Conservation (phyloP, 2,888 invertebrate genomes). For the Ceraclea dissimilis region DNA sequence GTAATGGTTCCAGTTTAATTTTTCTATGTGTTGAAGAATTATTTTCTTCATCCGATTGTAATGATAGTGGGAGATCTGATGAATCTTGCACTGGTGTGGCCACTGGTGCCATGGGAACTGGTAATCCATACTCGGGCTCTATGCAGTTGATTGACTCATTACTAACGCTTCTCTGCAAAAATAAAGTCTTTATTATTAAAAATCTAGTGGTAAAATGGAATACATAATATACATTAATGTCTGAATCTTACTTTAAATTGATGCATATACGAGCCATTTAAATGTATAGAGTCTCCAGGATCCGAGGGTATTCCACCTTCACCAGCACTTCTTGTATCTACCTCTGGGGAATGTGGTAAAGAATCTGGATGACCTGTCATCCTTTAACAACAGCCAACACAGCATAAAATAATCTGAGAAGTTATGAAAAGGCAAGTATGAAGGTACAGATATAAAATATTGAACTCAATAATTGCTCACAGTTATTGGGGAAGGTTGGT, state of each 20-base stretch:
- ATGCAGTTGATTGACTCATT: constrained; percentile 18
- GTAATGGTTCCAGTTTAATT: constrained; percentile 64
- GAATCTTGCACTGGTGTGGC: constrained; percentile 41
- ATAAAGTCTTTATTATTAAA: too few species aligned
- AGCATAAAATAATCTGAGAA: neutral
- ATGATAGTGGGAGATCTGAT: constrained; percentile 26
- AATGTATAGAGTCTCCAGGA: constrained; percentile 12
- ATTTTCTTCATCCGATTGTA: constrained; percentile 37
- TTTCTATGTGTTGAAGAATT: constrained; percentile 37
- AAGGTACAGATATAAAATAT: too few species aligned
- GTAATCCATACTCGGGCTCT: constrained; percentile 30
- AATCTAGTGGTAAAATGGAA: too few species aligned
- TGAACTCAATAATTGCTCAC: too few species aligned
- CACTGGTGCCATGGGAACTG: constrained; percentile 42
- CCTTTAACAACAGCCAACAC: neutral
- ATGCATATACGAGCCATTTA: constrained; percentile 15
- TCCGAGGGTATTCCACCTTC: neutral
- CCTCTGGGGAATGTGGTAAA: constrained; percentile 15
- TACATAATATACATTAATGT: too few species aligned
- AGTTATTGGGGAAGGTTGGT: too few species aligned
- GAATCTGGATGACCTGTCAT: constrained; percentile 24
- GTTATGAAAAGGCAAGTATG: too few species aligned
- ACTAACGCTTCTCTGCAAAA: neutral
- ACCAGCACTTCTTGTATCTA: constrained; percentile 1
- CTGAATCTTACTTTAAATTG: constrained; percentile 18